phyloP scores from a whole-genome alignment of 2,113 vertebrate species.

The Tetrax tetrax region DNA sequence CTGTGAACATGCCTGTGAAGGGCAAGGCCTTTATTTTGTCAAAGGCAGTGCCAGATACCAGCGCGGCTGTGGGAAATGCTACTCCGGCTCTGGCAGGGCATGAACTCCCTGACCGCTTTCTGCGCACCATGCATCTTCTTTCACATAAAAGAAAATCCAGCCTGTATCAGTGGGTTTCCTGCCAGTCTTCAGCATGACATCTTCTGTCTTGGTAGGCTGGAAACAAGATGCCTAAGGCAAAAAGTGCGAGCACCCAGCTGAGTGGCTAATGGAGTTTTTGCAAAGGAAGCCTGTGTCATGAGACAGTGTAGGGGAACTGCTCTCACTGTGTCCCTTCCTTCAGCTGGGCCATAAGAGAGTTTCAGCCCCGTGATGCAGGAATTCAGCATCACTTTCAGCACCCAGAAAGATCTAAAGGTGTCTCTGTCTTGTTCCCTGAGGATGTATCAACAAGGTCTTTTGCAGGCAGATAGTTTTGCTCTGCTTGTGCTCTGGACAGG shows the following conservation, averaged over 20 bases:
- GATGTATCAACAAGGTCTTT: background rate
- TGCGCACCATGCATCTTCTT: background rate
- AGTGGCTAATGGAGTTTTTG: background rate
- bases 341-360: background rate
- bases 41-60: background rate
- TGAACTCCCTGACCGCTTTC: accelerated
- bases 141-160: background rate
- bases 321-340: background rate
- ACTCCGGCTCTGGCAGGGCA: accelerated
- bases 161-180: background rate
- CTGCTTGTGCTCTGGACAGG: background rate
- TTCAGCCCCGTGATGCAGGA: background rate
- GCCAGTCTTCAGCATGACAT: background rate
- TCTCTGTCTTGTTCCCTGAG: background rate
- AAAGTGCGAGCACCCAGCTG: background rate
- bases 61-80: background rate
- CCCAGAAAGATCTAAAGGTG: background rate
- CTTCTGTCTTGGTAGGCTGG: background rate
- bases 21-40: background rate
- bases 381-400: background rate
- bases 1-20: background rate
- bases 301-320: background rate
- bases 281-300: background rate
- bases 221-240: background rate
- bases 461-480: background rate